Base-by-base conservation (phyloP, 2,797 vertebrate genomes). In the Clarias laeviceps region DNA sequence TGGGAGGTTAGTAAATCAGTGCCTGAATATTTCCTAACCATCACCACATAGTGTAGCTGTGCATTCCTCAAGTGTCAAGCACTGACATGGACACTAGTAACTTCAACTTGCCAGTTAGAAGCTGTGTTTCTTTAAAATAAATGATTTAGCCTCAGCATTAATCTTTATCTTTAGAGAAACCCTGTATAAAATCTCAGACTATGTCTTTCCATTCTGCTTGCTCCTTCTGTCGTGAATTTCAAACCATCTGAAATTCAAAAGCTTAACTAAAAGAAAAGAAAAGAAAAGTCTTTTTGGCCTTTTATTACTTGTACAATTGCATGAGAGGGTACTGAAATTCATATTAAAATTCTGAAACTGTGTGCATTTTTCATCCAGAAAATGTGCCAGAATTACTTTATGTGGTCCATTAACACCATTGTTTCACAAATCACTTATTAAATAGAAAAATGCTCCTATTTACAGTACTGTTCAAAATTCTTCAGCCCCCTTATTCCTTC, bases 1-100 rank as follows among this genome's bases (percentile, higher is more conserved):
- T 20, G 5, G 40, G 70, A 27, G 40, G 70, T 50, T 73, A 17
- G 40, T 50, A 27, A 74, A 74, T 57, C 29, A 77, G 27, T 54
- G 54, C 74, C 54, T 77, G 27, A 32, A 77, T 57, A 57, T 77
- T 77, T 77, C 45, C 72, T 54, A 54, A 74, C 2, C 54, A 77
- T 29, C 18, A 57, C 18, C 18, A 22, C 73, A 32, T 56, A 50
- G 2, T 50, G 50, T 50, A 57, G 8, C 73, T 57, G 50, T 11
- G 27, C 9, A 54, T 3, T 76, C 8, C 45, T 76, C 72, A 2
- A 4, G 24, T n/a, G 8, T 27, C 37, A 50, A 9, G 18, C 72
- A 56, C 27, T 56, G n/a, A 29, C 50, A 20, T 29, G 8, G 50
- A 20, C 20, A 8, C 27, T 14, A 29, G 50, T 56, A 74, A 56